Evolutionary conservation across 2,888 invertebrate species (phyloP).

Genomic region (Sarcophaga caerulescens): DNA sequence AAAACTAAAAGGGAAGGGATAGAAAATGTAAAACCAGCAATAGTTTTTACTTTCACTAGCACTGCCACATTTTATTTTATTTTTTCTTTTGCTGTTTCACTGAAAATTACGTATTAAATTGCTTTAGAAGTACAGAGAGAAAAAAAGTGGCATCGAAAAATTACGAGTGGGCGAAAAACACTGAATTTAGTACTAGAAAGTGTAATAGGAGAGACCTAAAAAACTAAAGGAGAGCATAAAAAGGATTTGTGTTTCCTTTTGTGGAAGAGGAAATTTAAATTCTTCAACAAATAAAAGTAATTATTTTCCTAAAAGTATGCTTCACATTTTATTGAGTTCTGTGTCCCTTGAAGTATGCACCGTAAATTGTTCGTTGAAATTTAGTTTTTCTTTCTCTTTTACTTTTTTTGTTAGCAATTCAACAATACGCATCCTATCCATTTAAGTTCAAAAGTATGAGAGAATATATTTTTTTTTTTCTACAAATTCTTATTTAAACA

Average conservation of each 20-base stretch:
- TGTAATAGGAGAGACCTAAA: not conserved
- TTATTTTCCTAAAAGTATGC: constrained; percentile 31
- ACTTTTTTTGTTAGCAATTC: not conserved
- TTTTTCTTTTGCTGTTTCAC: not conserved
- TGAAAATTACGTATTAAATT: no score
- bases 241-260: not conserved
- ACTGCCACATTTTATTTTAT: not conserved
- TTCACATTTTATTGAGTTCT: constrained; percentile 16
- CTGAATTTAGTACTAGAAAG: no score
- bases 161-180: no score
- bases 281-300: constrained; percentile 22
- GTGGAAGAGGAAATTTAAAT: not conserved
- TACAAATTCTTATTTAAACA: no score
- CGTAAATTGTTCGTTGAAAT: not conserved
- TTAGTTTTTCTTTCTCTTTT: not conserved
- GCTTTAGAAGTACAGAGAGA: not conserved
- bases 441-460: not conserved
- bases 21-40: constrained; percentile 9
- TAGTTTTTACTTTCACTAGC: not conserved
- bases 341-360: constrained; percentile 4
- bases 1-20: constrained; percentile 8
- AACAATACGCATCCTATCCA: not conserved
- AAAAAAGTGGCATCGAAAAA: not conserved
- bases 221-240: not conserved
- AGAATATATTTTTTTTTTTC: not conserved